These are phyloP conservation scores for Onychostruthus taczanowskii DNA, from an alignment of 2,113 vertebrate species.

Conservation along the genomic window DNA sequence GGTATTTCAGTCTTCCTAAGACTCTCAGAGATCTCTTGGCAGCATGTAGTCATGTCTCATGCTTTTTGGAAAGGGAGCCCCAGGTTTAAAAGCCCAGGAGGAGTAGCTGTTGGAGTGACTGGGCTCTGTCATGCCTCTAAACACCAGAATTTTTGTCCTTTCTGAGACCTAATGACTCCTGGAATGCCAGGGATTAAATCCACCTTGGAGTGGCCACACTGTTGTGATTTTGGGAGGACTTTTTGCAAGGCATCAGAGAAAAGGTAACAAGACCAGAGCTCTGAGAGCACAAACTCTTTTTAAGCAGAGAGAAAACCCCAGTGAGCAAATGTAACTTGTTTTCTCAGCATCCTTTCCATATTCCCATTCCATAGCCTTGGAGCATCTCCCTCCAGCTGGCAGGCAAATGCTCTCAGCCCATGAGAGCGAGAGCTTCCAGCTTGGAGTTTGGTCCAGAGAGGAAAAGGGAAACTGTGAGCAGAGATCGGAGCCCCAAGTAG, in stretches of 20 bases:
- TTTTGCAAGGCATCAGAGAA: neutral
- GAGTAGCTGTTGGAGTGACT: neutral
- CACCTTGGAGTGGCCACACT: neutral
- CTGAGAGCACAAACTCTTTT: neutral
- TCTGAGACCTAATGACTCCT: neutral
- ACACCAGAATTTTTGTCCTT: neutral
- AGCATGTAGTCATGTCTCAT: neutral
- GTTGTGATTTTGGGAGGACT: neutral
- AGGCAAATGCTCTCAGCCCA: neutral
- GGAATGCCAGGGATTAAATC: neutral
- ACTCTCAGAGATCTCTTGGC: neutral
- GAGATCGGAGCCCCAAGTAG: slow-evolving; percentile 55
- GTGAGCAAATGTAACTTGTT: slow-evolving; percentile 41
- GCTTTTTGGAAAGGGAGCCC: neutral
- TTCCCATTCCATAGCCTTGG: slow-evolving; percentile 39
- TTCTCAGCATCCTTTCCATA: slow-evolving; percentile 64
- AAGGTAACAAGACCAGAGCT: neutral
- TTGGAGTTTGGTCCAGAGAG: slow-evolving; percentile 44
- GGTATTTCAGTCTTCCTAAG: slow-evolving; percentile 2
- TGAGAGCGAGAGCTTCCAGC: slow-evolving; percentile 53
- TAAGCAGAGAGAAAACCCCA: slow-evolving; percentile 50
- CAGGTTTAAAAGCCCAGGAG: neutral
- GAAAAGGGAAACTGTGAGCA: slow-evolving; percentile 70
- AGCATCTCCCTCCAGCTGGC: slow-evolving; percentile 49
- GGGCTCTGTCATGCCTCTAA: neutral